Base-by-base conservation (phyloP, 2,113 vertebrate species). In the Sakesphorus luctuosus region DNA sequence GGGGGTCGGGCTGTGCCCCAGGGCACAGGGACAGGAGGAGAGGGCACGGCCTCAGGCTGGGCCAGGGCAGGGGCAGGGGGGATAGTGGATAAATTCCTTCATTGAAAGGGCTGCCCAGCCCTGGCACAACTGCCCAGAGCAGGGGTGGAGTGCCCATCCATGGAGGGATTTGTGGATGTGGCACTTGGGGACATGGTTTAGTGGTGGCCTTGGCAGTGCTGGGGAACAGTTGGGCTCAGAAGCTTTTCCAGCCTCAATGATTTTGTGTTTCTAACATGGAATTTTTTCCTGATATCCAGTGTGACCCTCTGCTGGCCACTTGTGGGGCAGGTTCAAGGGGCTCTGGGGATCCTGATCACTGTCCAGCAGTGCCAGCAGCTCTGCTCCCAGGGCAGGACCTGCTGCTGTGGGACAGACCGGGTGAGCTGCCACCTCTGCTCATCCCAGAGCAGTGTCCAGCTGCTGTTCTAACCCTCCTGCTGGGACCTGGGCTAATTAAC, bases 371-470 rank as follows among this genome's bases (percentile, higher is more conserved):
- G 35, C 62, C 68, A 52, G 31, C 6, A 6, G 36, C 44, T 19
- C 26, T 20, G 33, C 40, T 59, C 61, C 50, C 7, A 6, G 55
- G 19, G 33, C 66, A 50, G 46, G 43, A 1, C 29, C 2, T 10
- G 0, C 18, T 40, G 3, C 61, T 71, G 29, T 47, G 68, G 35
- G 47, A 3, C 58, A 33, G 5, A 3, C 25, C 0, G 3, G 12
- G 43, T 31, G 40, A 46, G 17, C 86, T 84, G 67, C 62, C n/a
- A 33, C 26, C 78, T 56, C 55, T 68, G 16, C 33, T 11, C 0
- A 23, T 14, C 78, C 47, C 33, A 19, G 1, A 33, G 53, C 0
- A 14, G 21, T 1, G 9, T 25, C 23, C 33, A n/a, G 21, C 76
- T 71, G 21, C 89, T 66, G 50, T 56, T 19, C 38, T 31, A 14